Evolutionary conservation across 2,888 invertebrate genomes (phyloP).

Genomic region (Rhagophthalmus giganteus): DNA sequence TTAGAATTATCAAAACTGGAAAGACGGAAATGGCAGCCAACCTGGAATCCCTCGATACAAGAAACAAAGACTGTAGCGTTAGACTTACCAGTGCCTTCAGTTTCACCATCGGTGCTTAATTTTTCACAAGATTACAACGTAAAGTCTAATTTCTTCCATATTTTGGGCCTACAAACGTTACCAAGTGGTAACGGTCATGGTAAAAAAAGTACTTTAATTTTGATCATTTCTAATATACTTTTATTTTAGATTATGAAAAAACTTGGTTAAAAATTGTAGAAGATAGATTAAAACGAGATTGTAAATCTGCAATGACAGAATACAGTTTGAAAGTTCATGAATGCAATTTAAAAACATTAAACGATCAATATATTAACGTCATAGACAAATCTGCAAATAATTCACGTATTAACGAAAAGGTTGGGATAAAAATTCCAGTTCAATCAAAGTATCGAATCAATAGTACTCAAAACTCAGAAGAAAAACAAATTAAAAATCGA

Average conservation of each 20-base stretch:
- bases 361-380: no score
- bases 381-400: no score
- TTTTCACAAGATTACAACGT: conserved; percentile 57
- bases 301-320: conserved; percentile 56
- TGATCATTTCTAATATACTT: neutral
- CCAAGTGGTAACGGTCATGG: conserved; percentile 62
- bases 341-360: no score
- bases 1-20: conserved; percentile 66
- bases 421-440: no score
- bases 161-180: conserved; percentile 62
- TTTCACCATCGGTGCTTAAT: conserved; percentile 57
- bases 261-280: conserved; percentile 67
- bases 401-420: no score
- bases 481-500: no score
- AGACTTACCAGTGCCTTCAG: conserved; percentile 58
- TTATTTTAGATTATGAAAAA: conserved; percentile 57
- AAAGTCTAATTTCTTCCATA: conserved; percentile 64
- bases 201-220: conserved; percentile 44
- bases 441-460: no score
- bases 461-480: no score
- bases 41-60: conserved; percentile 49
- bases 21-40: conserved; percentile 56
- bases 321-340: conserved; percentile 50
- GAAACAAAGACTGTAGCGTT: conserved; percentile 46
- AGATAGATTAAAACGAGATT: conserved; percentile 63